A percentile compares a stretch with the other conserved stretches of the same genome.
Evolutionary conservation across 1,140 invertebrate species (phyloP).

Genomic region (Eulimnadia texana): DNA sequence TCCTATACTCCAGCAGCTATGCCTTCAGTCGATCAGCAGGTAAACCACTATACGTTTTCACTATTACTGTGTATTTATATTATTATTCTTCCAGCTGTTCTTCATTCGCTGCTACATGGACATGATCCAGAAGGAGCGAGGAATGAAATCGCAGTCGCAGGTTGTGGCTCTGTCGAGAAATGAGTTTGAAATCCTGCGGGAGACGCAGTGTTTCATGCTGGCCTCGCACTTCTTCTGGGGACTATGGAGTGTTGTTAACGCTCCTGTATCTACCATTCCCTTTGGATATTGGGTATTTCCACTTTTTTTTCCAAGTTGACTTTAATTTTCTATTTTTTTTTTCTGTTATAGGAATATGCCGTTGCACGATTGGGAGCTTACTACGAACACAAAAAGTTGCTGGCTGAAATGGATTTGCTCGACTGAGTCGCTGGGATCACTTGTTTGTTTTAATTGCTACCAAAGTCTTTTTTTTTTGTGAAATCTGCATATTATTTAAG

Average conservation of each 20-base stretch:
- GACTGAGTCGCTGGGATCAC: no score
- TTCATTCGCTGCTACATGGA: constrained; percentile 28
- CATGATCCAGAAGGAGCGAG: constrained; percentile 18
- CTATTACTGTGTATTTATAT: constrained; percentile 1
- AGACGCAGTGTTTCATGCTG: constrained; percentile 66
- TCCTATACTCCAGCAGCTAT: constrained; percentile 46
- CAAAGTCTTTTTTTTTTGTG: no score
- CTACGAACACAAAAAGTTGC: constrained; percentile 24
- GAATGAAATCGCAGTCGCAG: constrained; percentile 19
- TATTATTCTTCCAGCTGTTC: constrained; percentile 22
- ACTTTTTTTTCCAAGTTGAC: no score
- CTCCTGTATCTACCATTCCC: constrained; percentile 69
- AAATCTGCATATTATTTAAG: no score
- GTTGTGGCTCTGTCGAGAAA: not conserved
- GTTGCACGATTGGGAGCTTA: constrained; percentile 27
- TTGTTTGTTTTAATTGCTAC: no score
- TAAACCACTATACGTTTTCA: constrained; percentile 29
- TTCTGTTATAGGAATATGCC: constrained; percentile 29
- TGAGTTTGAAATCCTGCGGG: constrained; percentile 42
- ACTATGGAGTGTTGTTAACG: constrained; percentile 80
- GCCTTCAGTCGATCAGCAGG: constrained; percentile 65
- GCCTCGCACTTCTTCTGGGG: constrained; percentile 88
- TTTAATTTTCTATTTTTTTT: constrained; percentile 15
- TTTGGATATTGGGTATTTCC: constrained; percentile 66
- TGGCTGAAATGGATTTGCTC: not conserved